These are phyloP conservation scores for Aythya baeri DNA, from an alignment of 2,113 vertebrate genomes.

Conservation along the genomic window DNA sequence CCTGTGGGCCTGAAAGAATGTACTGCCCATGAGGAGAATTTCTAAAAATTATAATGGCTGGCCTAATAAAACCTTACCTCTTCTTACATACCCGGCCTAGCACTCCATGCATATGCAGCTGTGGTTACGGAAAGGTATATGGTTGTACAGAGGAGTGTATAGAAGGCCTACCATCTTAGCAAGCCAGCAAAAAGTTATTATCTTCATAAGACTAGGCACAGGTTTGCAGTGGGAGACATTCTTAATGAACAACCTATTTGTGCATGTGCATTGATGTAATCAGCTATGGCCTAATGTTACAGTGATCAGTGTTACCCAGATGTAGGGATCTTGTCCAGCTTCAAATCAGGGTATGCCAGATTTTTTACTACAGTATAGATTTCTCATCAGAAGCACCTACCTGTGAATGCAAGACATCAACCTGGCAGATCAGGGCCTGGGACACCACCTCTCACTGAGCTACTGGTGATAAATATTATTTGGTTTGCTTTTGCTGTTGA, in stretches of 20 bases:
- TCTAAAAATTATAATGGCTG: background rate
- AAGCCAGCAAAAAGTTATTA: background rate
- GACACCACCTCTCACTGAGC: background rate
- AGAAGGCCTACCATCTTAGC: background rate
- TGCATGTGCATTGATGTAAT: background rate
- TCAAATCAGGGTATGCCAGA: background rate
- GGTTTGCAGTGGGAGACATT: rapidly evolving
- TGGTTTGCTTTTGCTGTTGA: background rate
- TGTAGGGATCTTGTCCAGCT: background rate
- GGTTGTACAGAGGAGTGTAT: background rate
- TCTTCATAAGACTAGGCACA: background rate
- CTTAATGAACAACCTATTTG: background rate
- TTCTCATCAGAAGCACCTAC: background rate
- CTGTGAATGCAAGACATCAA: background rate
- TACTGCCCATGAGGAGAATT: background rate
- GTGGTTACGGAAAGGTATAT: background rate
- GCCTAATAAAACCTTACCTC: background rate
- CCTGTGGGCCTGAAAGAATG: background rate
- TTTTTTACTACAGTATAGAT: background rate
- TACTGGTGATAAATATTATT: background rate
- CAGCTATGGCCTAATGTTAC: background rate
- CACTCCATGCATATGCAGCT: background rate
- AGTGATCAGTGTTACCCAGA: background rate
- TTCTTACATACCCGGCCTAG: background rate
- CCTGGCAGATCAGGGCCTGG: background rate